phyloP scores from a whole-genome alignment of 2,113 vertebrate species.

The Periophthalmodon schlosseri region DNA sequence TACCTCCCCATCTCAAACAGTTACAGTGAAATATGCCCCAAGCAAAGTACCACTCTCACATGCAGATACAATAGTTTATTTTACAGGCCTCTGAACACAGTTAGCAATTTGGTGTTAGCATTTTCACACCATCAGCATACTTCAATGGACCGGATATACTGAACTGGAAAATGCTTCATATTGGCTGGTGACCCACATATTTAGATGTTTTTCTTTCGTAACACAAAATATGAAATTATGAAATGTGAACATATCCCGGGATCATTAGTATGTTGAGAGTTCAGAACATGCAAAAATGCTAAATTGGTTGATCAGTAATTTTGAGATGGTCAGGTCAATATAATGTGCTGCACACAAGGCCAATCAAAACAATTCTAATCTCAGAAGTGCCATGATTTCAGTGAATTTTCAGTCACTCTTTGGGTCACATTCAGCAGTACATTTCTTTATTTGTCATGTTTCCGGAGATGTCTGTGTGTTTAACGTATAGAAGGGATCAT shows the following conservation, averaged over 20 bases:
- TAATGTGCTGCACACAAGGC: too few species aligned
- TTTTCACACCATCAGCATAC: neutral
- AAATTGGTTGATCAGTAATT: neutral
- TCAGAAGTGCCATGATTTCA: neutral
- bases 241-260: neutral
- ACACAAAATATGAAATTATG: neutral
- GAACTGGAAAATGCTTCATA: neutral
- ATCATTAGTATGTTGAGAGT: neutral
- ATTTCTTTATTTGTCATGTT: neutral
- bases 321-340: too few species aligned
- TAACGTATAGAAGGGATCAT: neutral
- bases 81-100: neutral
- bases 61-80: slow-evolving; percentile 1
- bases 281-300: neutral
- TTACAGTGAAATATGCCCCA: slow-evolving; percentile 1
- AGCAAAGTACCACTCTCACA: neutral
- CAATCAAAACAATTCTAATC: neutral
- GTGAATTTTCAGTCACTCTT: neutral
- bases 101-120: neutral
- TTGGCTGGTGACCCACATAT: neutral
- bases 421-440: neutral
- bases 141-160: neutral
- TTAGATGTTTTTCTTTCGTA: neutral
- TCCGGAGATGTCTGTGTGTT: neutral
- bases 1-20: slow-evolving; percentile 9